phyloP scores from a whole-genome alignment of 2,113 vertebrate species.

The Lutjanus erythropterus region DNA sequence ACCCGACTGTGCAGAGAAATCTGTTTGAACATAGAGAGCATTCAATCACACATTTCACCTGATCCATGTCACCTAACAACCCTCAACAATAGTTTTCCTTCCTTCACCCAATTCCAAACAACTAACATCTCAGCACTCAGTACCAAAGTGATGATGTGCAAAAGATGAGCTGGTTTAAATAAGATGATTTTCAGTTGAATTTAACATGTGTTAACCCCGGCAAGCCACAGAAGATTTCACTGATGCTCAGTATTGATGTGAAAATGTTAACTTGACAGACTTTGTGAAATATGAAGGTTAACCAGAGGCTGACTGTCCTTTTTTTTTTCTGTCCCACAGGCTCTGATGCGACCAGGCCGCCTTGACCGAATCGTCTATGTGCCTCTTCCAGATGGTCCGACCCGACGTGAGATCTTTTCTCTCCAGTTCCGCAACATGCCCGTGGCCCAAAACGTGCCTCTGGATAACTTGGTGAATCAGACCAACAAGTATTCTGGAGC shows the following conservation, averaged over 20 bases:
- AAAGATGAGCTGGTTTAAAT: background rate
- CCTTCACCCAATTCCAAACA: no score
- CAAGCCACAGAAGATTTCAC: background rate
- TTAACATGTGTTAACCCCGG: background rate
- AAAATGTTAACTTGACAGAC: background rate
- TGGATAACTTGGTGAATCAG: constrained; percentile 86
- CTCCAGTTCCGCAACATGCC: constrained; percentile 92
- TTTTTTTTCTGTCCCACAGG: constrained; percentile 80
- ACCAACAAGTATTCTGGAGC: constrained; percentile 94
- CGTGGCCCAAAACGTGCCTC: constrained; percentile 82
- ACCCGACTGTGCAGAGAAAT: no score
- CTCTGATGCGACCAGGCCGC: constrained; percentile 96
- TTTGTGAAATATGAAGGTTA: constrained; percentile 18
- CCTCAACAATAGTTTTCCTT: no score
- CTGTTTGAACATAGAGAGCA: no score
- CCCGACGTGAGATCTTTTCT: constrained; percentile 90
- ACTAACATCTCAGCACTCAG: no score
- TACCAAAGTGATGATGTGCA: background rate
- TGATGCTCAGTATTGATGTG: background rate
- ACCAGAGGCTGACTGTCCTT: constrained; percentile 20
- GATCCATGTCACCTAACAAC: no score
- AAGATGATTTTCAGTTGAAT: background rate
- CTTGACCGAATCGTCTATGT: constrained; percentile 96
- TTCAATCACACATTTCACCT: no score
- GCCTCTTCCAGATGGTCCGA: constrained; percentile 91